Base-by-base conservation (phyloP, 2,888 invertebrate genomes). In the Sinhomidia bicolor region DNA sequence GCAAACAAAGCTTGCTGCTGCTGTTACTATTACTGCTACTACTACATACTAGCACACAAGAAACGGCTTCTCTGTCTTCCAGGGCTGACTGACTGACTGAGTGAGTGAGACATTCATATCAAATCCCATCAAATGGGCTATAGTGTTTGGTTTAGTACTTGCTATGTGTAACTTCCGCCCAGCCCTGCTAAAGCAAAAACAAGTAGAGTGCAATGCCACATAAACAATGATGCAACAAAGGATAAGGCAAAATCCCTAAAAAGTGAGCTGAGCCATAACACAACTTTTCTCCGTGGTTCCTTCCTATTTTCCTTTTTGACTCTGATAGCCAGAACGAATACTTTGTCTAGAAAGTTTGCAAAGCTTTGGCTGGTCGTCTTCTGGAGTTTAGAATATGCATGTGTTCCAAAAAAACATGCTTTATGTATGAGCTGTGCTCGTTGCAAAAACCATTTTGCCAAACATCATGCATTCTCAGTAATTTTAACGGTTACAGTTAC, bases 201-300 rank as follows among this genome's bases (percentile, higher is more conserved):
- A 10, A n/a, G 60, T n/a, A 60, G n/a, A 79, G 79, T 71, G 71
- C 57, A 32, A 47, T 26, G 76, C 57, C 47, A 76, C 85, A 85
- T 85, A 85, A 85, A 85, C 44, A 44, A 76, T 84, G 84, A 84
- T 76, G 54, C 60, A 76, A 83, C 54, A 83, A 83, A 74, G 84
- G 84, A 84, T 84, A 84, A 76, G 32, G 44, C n/a, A 10, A 60
- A 60, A 74, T 54, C 14, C 71, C 14, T 65, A 65, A 68, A 82
- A 20, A 32, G n/a, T 6, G 57, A 51, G 20, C 32, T 32, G 0
- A 47, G 74, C 83, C 54, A 7, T n/a, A 41, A n/a, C n/a, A 57
- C 7, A 62, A 23, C 62, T 26, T 51, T 54, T 20, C 12, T 54
- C 36, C 14, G 57, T 10, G 12, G 7, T 80, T 81, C 80, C 60